phyloP scores from a whole-genome alignment of 2,888 invertebrate genomes.

The Anarsia innoxiella region DNA sequence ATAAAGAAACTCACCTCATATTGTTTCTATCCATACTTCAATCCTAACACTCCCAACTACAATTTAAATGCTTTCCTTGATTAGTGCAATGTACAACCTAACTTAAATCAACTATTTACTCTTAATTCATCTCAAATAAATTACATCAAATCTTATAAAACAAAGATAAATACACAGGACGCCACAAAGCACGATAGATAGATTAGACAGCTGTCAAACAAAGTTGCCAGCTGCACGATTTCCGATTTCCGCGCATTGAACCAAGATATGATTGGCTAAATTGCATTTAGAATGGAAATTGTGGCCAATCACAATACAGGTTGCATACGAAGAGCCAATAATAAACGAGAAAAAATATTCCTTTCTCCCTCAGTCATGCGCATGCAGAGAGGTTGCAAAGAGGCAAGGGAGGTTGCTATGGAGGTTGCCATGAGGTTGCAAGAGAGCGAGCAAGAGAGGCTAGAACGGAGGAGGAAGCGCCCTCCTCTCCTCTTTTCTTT shows the following conservation, averaged over 20 bases:
- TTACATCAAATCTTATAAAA: conserved; percentile 46
- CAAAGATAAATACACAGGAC: conserved; percentile 57
- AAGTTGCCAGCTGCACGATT: conserved; percentile 30
- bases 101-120: conserved; percentile 27
- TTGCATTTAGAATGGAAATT: no score
- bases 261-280: no score
- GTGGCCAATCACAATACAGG: no score
- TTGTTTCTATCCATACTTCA: conserved; percentile 60
- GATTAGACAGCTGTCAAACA: conserved; percentile 32
- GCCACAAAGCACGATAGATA: conserved; percentile 47
- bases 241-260: conserved; percentile 29
- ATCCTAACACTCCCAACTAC: conserved; percentile 29
- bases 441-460: no score
- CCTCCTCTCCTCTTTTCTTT: no score
- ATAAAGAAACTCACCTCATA: conserved; percentile 62
- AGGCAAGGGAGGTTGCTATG: no score
- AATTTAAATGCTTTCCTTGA: conserved; percentile 24
- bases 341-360: background rate
- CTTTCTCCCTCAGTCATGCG: background rate
- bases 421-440: no score
- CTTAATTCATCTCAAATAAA: conserved; percentile 47
- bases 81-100: conserved; percentile 30
- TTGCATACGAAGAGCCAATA: no score
- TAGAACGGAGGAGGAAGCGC: no score
- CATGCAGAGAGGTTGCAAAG: no score